phyloP scores from a whole-genome alignment of 2,113 vertebrate genomes.

The Rhombomys opimus region DNA sequence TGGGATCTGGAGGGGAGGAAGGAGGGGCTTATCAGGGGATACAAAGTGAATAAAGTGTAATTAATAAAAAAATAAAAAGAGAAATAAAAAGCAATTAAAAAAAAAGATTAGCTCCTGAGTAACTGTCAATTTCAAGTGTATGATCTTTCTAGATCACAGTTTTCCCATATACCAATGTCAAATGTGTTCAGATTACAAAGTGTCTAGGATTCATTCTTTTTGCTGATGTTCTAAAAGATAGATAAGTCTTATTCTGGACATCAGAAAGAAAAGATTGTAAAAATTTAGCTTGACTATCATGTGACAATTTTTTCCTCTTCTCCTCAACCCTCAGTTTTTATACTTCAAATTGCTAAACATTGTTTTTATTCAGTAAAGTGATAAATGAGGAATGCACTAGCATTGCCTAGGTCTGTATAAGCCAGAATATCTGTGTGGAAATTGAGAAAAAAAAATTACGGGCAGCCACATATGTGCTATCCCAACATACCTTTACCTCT shows the following conservation, averaged over 20 bases:
- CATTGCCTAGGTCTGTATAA: background rate
- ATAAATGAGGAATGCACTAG: background rate
- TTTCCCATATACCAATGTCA: background rate
- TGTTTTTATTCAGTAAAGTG: constrained; percentile 21
- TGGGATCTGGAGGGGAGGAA: too few species aligned
- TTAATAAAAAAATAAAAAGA: too few species aligned
- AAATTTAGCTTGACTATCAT: constrained; percentile 12
- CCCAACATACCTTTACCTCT: background rate
- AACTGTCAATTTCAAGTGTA: background rate
- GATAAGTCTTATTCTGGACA: background rate
- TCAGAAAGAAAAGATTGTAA: background rate
- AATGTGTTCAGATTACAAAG: background rate
- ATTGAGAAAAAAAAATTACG: background rate
- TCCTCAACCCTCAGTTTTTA: background rate
- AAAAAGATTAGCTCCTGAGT: background rate
- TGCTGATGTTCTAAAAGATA: background rate
- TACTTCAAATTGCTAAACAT: background rate
- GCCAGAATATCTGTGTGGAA: constrained; percentile 42
- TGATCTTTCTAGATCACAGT: background rate
- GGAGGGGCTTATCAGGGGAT: too few species aligned
- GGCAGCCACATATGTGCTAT: background rate
- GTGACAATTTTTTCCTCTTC: background rate
- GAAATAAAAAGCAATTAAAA: too few species aligned
- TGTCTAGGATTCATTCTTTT: background rate
- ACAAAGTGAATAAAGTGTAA: too few species aligned